Conservation (phyloP, 2,888 invertebrate species). For the Lepidocyrtinus sp. region DNA sequence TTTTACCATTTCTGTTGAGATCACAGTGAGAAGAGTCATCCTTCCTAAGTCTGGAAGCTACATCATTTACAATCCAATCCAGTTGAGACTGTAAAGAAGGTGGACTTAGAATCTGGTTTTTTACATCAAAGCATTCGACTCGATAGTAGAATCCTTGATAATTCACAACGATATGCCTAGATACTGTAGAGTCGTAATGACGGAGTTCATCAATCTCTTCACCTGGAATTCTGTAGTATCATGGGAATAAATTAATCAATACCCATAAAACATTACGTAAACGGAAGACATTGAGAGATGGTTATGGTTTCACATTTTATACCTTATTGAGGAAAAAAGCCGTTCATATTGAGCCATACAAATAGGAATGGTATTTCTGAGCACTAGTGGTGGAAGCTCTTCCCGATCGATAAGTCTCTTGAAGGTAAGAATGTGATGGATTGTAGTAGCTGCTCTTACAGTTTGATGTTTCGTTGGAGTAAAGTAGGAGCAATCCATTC, state of each 20-base stretch:
- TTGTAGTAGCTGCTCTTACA: conserved; percentile 73
- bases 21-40: conserved; percentile 14
- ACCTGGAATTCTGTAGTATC: conserved; percentile 72
- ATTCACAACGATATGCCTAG: conserved; percentile 74
- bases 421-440: conserved; percentile 72
- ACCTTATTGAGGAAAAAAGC: conserved; percentile 74
- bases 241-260: background rate
- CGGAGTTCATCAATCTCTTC: conserved; percentile 73
- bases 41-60: conserved; percentile 66
- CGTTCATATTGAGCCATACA: conserved; percentile 75
- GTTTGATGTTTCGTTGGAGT: conserved; percentile 71
- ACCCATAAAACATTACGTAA: background rate
- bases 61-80: conserved; percentile 73
- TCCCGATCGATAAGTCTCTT: conserved; percentile 74
- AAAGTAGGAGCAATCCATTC: conserved; percentile 74
- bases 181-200: conserved; percentile 72
- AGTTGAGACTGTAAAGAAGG: conserved; percentile 72
- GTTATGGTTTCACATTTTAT: conserved; percentile 26
- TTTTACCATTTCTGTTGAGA: background rate
- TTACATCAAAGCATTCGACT: conserved; percentile 72
- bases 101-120: conserved; percentile 72
- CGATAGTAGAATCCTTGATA: conserved; percentile 73
- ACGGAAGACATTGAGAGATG: conserved; percentile 8
- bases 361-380: conserved; percentile 74
- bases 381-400: conserved; percentile 73